phyloP scores from a whole-genome alignment of 2,113 vertebrate species.

The Recurvirostra avosetta region DNA sequence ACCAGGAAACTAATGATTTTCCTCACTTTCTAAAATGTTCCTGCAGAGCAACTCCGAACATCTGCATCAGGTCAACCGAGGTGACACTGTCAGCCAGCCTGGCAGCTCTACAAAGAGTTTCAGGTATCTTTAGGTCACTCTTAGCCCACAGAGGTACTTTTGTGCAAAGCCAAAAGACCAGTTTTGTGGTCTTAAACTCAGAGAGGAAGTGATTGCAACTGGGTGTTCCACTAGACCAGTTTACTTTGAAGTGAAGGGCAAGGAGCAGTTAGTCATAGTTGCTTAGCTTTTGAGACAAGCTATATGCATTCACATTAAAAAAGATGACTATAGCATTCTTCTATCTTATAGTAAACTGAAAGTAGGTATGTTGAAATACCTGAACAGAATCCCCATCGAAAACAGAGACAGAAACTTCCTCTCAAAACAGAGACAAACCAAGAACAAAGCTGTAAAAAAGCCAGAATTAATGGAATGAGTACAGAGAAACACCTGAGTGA shows the following conservation, averaged over 20 bases:
- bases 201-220: neutral
- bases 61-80: neutral
- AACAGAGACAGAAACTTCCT: neutral
- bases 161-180: neutral
- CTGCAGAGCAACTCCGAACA: neutral
- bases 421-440: neutral
- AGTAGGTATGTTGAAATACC: neutral
- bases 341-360: neutral
- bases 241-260: neutral
- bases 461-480: neutral
- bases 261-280: neutral
- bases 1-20: neutral
- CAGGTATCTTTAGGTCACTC: neutral
- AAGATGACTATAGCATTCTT: neutral
- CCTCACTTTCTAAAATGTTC: neutral
- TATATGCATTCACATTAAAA: neutral
- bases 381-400: neutral
- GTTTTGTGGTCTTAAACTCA: neutral
- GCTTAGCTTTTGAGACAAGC: neutral
- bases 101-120: neutral
- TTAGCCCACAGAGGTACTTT: neutral
- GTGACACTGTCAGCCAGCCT: neutral
- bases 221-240: neutral
- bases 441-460: neutral
- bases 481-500: neutral